Evolutionary conservation across 2,888 invertebrate genomes (phyloP), one percentile per base, ranked within the genome.

Genomic region (Aromia moschata): DNA sequence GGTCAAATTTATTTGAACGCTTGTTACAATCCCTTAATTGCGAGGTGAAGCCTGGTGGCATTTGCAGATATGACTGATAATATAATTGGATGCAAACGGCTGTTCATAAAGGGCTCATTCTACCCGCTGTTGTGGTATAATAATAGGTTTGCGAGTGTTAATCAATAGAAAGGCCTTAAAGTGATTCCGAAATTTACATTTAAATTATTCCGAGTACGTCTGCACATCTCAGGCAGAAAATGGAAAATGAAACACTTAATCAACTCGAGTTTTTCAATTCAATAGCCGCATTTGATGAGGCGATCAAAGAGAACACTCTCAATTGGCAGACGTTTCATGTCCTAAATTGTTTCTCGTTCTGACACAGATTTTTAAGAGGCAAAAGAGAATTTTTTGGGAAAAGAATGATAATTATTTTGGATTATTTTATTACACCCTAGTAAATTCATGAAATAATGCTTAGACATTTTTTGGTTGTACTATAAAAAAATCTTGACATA

Each of bases 151-250:
- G 53, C 31, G 36, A 16, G 45, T 64, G 64, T 70, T 65, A 70
- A 68, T 70, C 68, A 62, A 68, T 70, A 69, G 64, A 56, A 58
- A 58, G 68, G 56, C 64, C 60, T 64, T 67, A 64, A 65, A 69
- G 66, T 68, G 68, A 70, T 71, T 71, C 69, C 63, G 63, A 65
- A 72, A 73, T 73, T 73, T 73, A 70, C 73, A 69, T 71, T 70
- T 68, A 69, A 67, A 70, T 70, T 69, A 69, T 69, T 63, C 55
- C 65, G 62, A 58, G 58, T 62, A 60, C 44, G 62, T 57, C 58
- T 55, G 60, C 63, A 62, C 58, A 52, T 51, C 65, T 56, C 36
- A 58, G 57, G 56, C 57, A 64, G 67, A 68, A 67, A 65, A 70
- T 68, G 59, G 65, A 51, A 67, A 68, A 67, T 64, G 65, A 70